Base-by-base conservation (phyloP, 2,797 vertebrate species). In the Gambusia yucatana region DNA sequence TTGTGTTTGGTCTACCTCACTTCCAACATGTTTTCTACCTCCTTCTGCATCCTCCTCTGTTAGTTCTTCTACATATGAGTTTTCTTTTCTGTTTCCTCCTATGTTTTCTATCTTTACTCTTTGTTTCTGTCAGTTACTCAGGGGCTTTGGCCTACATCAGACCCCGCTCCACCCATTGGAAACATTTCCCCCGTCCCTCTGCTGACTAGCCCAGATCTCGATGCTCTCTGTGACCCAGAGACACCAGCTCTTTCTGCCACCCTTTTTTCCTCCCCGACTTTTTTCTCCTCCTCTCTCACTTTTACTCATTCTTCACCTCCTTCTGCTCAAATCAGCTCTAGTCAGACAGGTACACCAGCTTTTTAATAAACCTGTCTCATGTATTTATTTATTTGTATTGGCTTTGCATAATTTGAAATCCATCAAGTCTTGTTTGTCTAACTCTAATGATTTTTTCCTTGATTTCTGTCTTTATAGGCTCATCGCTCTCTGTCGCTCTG, bases 221-320 rank as follows among this genome's bases (percentile, higher is more conserved):
- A 96, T 55, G 93, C 96, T 59, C 93, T 96, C 59, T 96, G 95
- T 76, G 95, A 96, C 82, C 94, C 95, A 0, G 88, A 47, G 7
- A 70, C 75, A 73, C 89, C 93, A 3, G 30, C 77, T 8, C 81
- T 83, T 4, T 84, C 88, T 17, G 75, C 89, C 71, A 78, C 92
- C 57, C 82, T 89, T 11, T 84, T 87, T 13, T 78, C 61, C 69
- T 86, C 87, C 50, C 85, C 82, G 44, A 65, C 88, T 7, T 43
- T 82, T 70, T 75, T 46, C 36, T 76, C 85, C 13, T 84, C 86
- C 3, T 80, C 90, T 65, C 73, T 82, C 69, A 72, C 86, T 85
- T 77, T 86, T 16, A 13, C 75, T 78, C 73, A 82, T 20, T 43
- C 85, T 71, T 74, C 72, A n/a, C 44, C 14, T 81, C 28, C 85